Conservation (phyloP, 2,113 vertebrate species). For the Tursiops truncatus region DNA sequence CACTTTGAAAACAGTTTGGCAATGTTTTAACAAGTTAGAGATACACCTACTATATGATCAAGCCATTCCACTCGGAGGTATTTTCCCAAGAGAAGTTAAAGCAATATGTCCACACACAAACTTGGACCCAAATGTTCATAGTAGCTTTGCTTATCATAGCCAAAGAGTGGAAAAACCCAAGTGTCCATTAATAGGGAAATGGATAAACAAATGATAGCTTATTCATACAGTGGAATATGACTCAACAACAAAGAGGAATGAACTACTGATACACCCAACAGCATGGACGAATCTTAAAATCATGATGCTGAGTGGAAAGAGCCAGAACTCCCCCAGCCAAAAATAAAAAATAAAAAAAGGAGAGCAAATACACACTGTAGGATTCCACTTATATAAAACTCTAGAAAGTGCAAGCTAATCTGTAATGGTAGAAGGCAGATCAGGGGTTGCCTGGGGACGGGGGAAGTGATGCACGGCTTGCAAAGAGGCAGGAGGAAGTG, state of each 20-base stretch:
- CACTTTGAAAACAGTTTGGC: background rate
- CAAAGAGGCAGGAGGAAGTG: background rate
- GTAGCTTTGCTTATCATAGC: background rate
- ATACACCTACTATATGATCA: background rate
- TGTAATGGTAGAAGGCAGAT: background rate
- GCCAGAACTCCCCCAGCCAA: background rate
- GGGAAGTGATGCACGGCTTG: background rate
- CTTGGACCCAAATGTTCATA: background rate
- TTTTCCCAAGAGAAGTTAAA: background rate
- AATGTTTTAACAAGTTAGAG: background rate
- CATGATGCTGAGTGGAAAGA: background rate
- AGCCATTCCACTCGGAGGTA: background rate
- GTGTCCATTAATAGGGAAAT: background rate
- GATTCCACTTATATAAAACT: background rate
- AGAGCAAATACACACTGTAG: accelerated
- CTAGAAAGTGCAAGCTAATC: background rate
- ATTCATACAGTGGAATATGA: background rate
- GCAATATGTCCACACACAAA: background rate
- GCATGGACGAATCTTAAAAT: background rate
- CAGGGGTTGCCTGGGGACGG: background rate
- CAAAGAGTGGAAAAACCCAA: background rate
- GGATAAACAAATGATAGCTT: background rate
- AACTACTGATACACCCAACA: background rate
- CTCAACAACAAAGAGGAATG: background rate
- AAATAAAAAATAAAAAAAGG: background rate